These are phyloP conservation scores for Danio jaintianensis DNA, from an alignment of 2,797 vertebrate genomes.

Conservation along the genomic window DNA sequence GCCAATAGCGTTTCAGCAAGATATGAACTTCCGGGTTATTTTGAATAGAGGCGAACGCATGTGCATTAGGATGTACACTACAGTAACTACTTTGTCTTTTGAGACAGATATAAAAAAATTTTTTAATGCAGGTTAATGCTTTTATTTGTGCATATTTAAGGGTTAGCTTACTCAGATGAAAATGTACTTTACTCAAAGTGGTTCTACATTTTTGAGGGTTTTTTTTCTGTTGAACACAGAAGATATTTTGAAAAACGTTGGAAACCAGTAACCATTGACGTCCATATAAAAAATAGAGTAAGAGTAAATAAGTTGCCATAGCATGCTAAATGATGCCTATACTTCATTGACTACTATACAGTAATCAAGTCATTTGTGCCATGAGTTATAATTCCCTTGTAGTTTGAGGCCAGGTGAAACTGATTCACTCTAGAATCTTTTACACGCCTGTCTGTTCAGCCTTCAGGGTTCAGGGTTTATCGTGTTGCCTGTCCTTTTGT, in stretches of 20 bases:
- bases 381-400: background rate
- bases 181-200: too few relatives aligned
- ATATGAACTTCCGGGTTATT: slow-evolving; percentile 36
- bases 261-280: too few relatives aligned
- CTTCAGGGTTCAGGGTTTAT: slow-evolving; percentile 40
- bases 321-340: background rate
- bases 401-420: background rate
- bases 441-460: background rate
- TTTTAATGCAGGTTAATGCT: too few relatives aligned
- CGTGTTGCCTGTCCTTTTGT: slow-evolving; percentile 51
- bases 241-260: too few relatives aligned
- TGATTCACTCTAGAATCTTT: slow-evolving; percentile 28
- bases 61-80: background rate
- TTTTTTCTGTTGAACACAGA: too few relatives aligned
- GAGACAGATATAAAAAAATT: background rate
- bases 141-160: background rate
- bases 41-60: background rate
- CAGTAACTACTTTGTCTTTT: background rate
- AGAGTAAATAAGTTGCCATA: background rate
- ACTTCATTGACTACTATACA: background rate
- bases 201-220: too few relatives aligned
- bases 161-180: too few relatives aligned
- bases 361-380: background rate
- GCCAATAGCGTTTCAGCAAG: slow-evolving; percentile 9
- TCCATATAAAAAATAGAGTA: too few relatives aligned